Evolutionary conservation across 1,140 invertebrate species (phyloP).

Genomic region (Diachasma alloeum): DNA sequence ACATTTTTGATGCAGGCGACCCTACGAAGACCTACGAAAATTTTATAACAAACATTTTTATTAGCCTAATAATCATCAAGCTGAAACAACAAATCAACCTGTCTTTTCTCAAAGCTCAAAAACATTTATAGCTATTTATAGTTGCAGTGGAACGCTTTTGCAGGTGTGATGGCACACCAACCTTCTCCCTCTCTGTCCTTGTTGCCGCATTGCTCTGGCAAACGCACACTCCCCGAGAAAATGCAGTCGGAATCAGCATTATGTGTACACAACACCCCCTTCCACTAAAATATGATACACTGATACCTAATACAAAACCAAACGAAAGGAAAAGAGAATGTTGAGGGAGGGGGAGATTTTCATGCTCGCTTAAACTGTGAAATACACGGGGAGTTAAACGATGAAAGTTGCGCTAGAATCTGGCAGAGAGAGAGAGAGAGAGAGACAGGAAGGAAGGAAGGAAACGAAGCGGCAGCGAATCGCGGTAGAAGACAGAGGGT

Average conservation of each 20-base stretch:
- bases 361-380: too few relatives aligned
- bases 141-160: background rate
- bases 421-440: background rate
- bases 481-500: background rate
- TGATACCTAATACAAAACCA: background rate
- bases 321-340: too few relatives aligned
- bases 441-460: constrained; percentile 8
- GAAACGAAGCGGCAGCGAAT: background rate
- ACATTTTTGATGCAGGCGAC: too few relatives aligned
- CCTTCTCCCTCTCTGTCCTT: background rate
- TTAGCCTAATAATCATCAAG: too few relatives aligned
- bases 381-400: background rate
- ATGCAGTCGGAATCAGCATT: background rate
- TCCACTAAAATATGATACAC: background rate
- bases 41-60: too few relatives aligned
- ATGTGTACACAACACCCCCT: background rate
- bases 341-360: background rate
- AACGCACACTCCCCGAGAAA: background rate
- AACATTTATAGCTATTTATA: background rate
- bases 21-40: too few relatives aligned
- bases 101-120: background rate
- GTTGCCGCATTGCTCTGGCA: background rate
- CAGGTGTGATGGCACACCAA: background rate
- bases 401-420: background rate
- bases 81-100: too few relatives aligned